Evolutionary conservation across 2,888 invertebrate species (phyloP).

Genomic region (Physocephala rufipes): DNA sequence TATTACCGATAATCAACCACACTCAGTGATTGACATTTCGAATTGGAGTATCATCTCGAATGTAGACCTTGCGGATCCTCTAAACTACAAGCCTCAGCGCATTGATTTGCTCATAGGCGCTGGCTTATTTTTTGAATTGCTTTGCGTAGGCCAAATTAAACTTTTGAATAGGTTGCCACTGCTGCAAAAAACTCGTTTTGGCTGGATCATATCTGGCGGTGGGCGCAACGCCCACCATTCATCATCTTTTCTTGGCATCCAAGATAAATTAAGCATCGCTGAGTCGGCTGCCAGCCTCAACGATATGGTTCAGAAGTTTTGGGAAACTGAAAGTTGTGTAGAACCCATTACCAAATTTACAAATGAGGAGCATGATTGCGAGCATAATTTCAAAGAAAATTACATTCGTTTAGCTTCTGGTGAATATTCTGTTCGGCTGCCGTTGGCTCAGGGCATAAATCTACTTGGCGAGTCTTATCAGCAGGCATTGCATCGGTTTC

Average conservation of each 20-base stretch:
- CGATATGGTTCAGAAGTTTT: background rate
- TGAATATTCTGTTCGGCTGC: too few relatives aligned
- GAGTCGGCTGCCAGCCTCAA: background rate
- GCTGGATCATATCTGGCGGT: constrained; percentile 8
- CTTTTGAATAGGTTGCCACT: constrained; percentile 35
- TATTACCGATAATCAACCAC: constrained; percentile 45
- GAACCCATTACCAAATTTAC: too few relatives aligned
- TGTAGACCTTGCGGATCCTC: constrained; percentile 42
- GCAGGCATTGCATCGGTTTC: too few relatives aligned
- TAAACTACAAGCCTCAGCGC: constrained; percentile 39
- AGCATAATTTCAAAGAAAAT: too few relatives aligned
- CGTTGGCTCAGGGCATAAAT: too few relatives aligned
- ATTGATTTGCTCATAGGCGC: constrained; percentile 44
- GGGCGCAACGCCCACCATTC: background rate
- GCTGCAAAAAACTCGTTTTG: constrained; percentile 32
- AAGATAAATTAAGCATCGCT: background rate
- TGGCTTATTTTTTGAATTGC: constrained; percentile 43
- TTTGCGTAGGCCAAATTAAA: constrained; percentile 43
- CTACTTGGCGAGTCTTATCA: too few relatives aligned
- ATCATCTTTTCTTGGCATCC: background rate
- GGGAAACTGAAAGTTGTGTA: constrained; percentile 36
- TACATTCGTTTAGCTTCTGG: too few relatives aligned
- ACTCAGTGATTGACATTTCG: constrained; percentile 28
- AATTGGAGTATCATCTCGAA: constrained; percentile 41
- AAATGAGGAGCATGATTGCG: too few relatives aligned